phyloP scores from a whole-genome alignment of 1,140 invertebrate species.

The Branchinecta lindahli region DNA sequence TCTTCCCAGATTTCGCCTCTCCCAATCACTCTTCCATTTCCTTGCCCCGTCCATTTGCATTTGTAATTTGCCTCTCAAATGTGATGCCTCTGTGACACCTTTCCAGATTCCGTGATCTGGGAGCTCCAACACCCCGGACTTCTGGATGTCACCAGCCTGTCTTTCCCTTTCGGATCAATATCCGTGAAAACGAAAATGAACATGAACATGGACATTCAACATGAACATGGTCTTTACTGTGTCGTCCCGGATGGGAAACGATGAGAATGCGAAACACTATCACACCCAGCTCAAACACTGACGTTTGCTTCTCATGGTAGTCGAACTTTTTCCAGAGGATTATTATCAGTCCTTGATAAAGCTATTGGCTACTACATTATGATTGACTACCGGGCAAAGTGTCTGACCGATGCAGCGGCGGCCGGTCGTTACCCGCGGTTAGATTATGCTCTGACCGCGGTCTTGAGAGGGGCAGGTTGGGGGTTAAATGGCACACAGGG shows the following conservation, averaged over 20 bases:
- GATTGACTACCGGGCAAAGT: slow-evolving; percentile 9
- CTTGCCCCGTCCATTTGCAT: too few species aligned
- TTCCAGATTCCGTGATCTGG: too few species aligned
- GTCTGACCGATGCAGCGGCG: slow-evolving; percentile 16
- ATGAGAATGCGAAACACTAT: not conserved
- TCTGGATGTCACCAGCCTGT: too few species aligned
- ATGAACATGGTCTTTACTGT: not conserved
- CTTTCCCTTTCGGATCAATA: too few species aligned
- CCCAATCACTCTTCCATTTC: too few species aligned
- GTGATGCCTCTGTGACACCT: too few species aligned
- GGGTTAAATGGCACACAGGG: slow-evolving; percentile 8
- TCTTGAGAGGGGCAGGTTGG: slow-evolving; percentile 12
- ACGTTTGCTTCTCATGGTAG: not conserved
- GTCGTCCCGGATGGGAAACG: not conserved
- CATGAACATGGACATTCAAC: not conserved
- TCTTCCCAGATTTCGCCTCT: too few species aligned
- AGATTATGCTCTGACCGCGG: slow-evolving; percentile 20
- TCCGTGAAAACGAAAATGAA: not conserved
- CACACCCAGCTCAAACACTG: not conserved
- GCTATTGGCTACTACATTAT: not conserved
- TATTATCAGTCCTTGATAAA: not conserved
- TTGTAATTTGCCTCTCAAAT: too few species aligned
- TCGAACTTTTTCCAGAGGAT: not conserved
- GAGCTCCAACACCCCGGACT: too few species aligned
- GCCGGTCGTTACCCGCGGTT: slow-evolving; percentile 10